Conservation (phyloP, 1,140 invertebrate species). For the Cotesia chilonis region DNA sequence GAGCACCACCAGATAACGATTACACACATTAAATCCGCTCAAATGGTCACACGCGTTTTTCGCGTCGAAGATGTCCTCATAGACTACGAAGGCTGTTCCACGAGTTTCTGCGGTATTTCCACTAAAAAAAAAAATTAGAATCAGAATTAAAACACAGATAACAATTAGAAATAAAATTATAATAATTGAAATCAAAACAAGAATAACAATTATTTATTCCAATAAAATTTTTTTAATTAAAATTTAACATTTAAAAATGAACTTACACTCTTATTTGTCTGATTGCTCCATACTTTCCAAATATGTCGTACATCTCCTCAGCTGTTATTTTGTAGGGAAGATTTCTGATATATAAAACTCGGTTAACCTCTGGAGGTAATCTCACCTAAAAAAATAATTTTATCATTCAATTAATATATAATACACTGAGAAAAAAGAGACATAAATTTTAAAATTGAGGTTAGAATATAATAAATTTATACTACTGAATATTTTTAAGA, state of each 20-base stretch:
- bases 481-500: constrained; percentile 23
- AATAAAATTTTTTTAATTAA: too few species aligned
- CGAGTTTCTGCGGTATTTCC: constrained; percentile 97
- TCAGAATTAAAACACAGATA: too few species aligned
- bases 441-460: constrained; percentile 22
- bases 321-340: constrained; percentile 99
- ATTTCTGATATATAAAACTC: constrained; percentile 96
- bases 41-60: constrained; percentile 99
- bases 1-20: constrained; percentile 96
- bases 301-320: constrained; percentile 99
- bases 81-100: constrained; percentile 99
- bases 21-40: constrained; percentile 99
- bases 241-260: constrained; percentile 22
- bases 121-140: constrained; percentile 62
- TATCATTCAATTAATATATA: constrained; percentile 24
- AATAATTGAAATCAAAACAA: too few species aligned
- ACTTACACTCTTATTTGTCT: constrained; percentile 97
- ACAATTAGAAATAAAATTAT: too few species aligned
- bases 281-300: constrained; percentile 99
- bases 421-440: constrained; percentile 21
- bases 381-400: constrained; percentile 77
- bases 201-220: too few species aligned
- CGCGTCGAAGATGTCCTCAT: constrained; percentile 99
- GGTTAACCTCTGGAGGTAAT: constrained; percentile 97
- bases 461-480: background rate